Conservation (phyloP, 2,888 invertebrate genomes). For the Drosophila robusta region DNA sequence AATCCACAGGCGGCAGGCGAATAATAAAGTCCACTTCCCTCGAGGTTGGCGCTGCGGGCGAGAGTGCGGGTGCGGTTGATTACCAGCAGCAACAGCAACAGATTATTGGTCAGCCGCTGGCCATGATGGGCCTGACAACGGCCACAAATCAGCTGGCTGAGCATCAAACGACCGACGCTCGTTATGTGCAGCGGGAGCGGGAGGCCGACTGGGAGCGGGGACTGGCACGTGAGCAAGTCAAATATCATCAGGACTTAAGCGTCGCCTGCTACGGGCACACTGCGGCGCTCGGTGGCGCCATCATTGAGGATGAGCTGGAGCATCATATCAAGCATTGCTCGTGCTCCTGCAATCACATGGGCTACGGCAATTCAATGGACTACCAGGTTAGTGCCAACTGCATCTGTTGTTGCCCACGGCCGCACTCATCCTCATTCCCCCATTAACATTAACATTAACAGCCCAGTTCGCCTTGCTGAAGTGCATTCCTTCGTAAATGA, state of each 20-base stretch:
- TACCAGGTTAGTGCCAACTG: conserved; percentile 88
- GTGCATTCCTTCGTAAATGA: conserved; percentile 56
- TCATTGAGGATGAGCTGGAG: conserved; percentile 92
- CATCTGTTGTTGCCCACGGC: neutral
- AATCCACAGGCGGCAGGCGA: conserved; percentile 59
- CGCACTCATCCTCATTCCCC: neutral
- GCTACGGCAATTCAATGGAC: conserved; percentile 96
- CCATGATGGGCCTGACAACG: conserved; percentile 52
- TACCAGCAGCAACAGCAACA: conserved; percentile 56
- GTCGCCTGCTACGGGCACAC: conserved; percentile 55
- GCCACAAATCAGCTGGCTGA: conserved; percentile 63
- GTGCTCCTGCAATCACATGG: conserved; percentile 97
- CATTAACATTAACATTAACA: conserved; percentile 5
- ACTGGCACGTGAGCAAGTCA: conserved; percentile 44
- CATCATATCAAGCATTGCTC: conserved; percentile 95
- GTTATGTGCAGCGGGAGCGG: conserved; percentile 43
- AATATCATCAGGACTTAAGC: conserved; percentile 55
- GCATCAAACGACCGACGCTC: conserved; percentile 55
- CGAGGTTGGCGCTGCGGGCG: conserved; percentile 51
- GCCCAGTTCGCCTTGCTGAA: conserved; percentile 8
- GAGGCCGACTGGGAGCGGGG: conserved; percentile 20
- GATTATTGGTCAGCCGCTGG: conserved; percentile 55
- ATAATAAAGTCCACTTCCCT: conserved; percentile 76
- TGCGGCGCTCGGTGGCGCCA: conserved; percentile 37
- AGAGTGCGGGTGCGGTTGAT: conserved; percentile 10